A percentile compares a stretch with the other conserved stretches of the same genome.
phyloP scores from a whole-genome alignment of 1,140 invertebrate genomes.

The Dysdera silvatica region DNA sequence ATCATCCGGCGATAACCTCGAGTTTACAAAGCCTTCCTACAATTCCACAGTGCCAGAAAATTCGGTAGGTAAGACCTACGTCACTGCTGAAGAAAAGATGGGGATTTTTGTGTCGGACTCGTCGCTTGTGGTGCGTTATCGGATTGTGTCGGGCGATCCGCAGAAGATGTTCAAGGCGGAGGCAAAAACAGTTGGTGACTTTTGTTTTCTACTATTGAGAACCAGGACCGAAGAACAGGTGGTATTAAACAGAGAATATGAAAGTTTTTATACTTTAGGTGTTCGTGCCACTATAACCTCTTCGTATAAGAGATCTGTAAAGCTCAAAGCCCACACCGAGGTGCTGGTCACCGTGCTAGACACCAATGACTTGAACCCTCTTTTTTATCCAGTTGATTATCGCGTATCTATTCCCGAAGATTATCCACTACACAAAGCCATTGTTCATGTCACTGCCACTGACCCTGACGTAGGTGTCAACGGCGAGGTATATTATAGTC shows the following conservation, averaged over 20 bases:
- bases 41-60: conserved; percentile 88
- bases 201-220: conserved; percentile 80
- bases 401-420: conserved; percentile 78
- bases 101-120: conserved; percentile 51
- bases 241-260: conserved; percentile 82
- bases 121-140: conserved; percentile 57
- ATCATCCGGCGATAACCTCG: too few relatives aligned
- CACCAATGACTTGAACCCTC: conserved; percentile 82
- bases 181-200: conserved; percentile 70
- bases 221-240: conserved; percentile 74
- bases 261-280: conserved; percentile 69
- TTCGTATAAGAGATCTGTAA: conserved; percentile 18
- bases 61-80: conserved; percentile 75
- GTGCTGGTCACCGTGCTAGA: conserved; percentile 73
- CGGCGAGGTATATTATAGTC: conserved; percentile 92
- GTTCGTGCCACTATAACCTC: conserved; percentile 58
- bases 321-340: conserved; percentile 39
- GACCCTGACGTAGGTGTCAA: conserved; percentile 90
- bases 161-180: conserved; percentile 90
- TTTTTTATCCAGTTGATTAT: conserved; percentile 73
- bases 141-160: conserved; percentile 72
- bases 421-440: conserved; percentile 61
- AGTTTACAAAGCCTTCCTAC: conserved; percentile 65
- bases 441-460: conserved; percentile 56
- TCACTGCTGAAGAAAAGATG: conserved; percentile 55